Percentiles rank a stretch among this genome's conserved stretches.
Conservation (phyloP, 1,140 invertebrate genomes). For the Patella vulgata region DNA sequence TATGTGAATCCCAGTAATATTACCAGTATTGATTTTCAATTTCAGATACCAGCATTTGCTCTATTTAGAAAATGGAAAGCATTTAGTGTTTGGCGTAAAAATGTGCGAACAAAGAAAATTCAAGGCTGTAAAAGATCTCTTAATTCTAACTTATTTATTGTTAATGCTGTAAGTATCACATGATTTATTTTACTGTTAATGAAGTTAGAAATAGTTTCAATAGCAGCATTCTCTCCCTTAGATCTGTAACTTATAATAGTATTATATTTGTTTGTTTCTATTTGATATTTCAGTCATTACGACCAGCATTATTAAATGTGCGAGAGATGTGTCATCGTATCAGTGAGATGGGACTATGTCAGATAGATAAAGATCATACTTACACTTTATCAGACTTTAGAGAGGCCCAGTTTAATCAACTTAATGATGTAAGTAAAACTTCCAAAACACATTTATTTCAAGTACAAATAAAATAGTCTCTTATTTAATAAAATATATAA, state of each 20-base stretch:
- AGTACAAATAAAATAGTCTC: too few species aligned
- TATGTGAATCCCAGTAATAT: too few species aligned
- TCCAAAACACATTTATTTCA: neutral
- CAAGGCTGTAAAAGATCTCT: conserved; percentile 71
- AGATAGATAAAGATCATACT: conserved; percentile 65
- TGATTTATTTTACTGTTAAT: too few species aligned
- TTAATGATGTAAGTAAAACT: conserved; percentile 54
- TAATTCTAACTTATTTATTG: conserved; percentile 77
- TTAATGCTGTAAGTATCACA: conserved; percentile 70
- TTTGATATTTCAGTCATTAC: conserved; percentile 69
- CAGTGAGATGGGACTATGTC: conserved; percentile 67
- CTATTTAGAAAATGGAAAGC: conserved; percentile 83
- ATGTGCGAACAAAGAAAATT: conserved; percentile 77
- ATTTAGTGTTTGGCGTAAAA: conserved; percentile 83
- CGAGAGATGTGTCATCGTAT: conserved; percentile 75
- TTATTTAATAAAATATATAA: too few species aligned
- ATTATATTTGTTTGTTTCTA: too few species aligned
- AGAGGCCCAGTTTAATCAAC: conserved; percentile 63
- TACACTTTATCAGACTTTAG: conserved; percentile 71
- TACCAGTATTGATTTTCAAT: too few species aligned
- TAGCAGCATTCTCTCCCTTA: too few species aligned
- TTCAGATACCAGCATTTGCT: conserved; percentile 78
- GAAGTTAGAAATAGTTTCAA: too few species aligned
- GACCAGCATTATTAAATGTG: conserved; percentile 76
- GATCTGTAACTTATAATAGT: too few species aligned